A percentile compares a stretch with the other conserved stretches of the same genome.
Conservation (phyloP, 2,888 invertebrate genomes). For the Clusia tigrina region DNA sequence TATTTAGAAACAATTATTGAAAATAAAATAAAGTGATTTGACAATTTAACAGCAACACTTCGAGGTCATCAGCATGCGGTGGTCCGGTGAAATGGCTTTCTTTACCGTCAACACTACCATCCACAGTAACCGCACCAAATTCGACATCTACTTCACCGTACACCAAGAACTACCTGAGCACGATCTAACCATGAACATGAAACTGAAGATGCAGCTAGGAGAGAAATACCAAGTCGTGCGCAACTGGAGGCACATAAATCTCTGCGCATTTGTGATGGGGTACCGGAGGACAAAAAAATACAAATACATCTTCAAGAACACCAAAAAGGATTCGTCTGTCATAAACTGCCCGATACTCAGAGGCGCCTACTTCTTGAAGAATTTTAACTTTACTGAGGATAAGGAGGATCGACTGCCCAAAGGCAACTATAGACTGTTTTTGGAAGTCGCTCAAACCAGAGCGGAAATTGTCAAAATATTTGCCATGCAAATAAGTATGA, state of each 20-base stretch:
- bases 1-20: too few relatives aligned
- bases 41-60: slow-evolving; percentile 17
- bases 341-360: slow-evolving; percentile 38
- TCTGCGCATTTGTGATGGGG: slow-evolving; percentile 41
- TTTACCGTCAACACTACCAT: slow-evolving; percentile 27
- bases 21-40: too few relatives aligned
- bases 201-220: slow-evolving; percentile 27
- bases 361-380: slow-evolving; percentile 11
- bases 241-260: slow-evolving; percentile 35
- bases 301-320: slow-evolving; percentile 35
- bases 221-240: slow-evolving; percentile 30
- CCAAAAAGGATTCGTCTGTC: slow-evolving; percentile 23
- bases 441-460: slow-evolving; percentile 18
- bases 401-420: neutral
- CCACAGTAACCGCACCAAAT: slow-evolving; percentile 32
- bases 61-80: slow-evolving; percentile 26
- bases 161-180: slow-evolving; percentile 39
- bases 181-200: slow-evolving; percentile 41
- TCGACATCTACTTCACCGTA: slow-evolving; percentile 35
- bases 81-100: slow-evolving; percentile 33
- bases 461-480: slow-evolving; percentile 18
- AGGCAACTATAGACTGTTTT: slow-evolving; percentile 15
- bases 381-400: slow-evolving; percentile 10
- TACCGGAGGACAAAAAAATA: slow-evolving; percentile 26
- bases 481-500: slow-evolving; percentile 10